Evolutionary conservation across 2,797 vertebrate genomes (phyloP).

Genomic region (Antrozous pallidus): DNA sequence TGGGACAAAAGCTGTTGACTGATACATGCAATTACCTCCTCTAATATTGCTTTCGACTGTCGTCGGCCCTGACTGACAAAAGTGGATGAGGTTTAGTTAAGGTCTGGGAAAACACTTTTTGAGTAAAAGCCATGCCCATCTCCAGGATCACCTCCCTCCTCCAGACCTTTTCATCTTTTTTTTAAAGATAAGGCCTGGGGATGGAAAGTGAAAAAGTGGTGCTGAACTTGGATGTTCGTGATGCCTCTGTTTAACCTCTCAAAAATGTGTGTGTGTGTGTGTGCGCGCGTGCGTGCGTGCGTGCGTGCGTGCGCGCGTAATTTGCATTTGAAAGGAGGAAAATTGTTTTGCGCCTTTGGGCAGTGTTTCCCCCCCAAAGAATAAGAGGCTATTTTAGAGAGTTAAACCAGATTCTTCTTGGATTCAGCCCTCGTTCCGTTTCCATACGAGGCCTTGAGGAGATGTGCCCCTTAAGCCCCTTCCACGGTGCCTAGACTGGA

Average conservation of each 20-base stretch:
- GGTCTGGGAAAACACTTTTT: slow-evolving; percentile 83
- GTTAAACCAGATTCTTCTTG: not conserved
- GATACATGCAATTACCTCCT: slow-evolving; percentile 90
- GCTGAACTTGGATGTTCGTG: slow-evolving; percentile 52
- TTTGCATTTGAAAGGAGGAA: slow-evolving; percentile 32
- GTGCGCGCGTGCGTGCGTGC: not conserved
- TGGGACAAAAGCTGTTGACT: slow-evolving; percentile 90
- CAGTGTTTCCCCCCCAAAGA: not conserved
- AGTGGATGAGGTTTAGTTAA: slow-evolving; percentile 87
- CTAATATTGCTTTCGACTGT: slow-evolving; percentile 90
- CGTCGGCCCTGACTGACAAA: slow-evolving; percentile 86
- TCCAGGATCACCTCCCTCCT: slow-evolving; percentile 73
- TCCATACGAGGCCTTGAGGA: not conserved
- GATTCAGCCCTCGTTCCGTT: slow-evolving; percentile 1
- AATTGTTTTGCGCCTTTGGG: not conserved
- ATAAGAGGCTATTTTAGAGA: not conserved
- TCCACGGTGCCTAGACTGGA: not conserved
- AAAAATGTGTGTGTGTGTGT: not conserved
- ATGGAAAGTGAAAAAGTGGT: slow-evolving; percentile 68
- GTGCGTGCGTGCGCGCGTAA: not conserved
- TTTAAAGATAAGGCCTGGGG: slow-evolving; percentile 63
- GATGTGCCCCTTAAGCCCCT: not conserved
- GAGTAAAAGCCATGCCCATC: slow-evolving; percentile 78
- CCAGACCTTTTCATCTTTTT: slow-evolving; percentile 78
- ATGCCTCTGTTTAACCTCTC: not conserved